phyloP scores from a whole-genome alignment of 2,797 vertebrate species.

The Ataeniobius toweri region DNA sequence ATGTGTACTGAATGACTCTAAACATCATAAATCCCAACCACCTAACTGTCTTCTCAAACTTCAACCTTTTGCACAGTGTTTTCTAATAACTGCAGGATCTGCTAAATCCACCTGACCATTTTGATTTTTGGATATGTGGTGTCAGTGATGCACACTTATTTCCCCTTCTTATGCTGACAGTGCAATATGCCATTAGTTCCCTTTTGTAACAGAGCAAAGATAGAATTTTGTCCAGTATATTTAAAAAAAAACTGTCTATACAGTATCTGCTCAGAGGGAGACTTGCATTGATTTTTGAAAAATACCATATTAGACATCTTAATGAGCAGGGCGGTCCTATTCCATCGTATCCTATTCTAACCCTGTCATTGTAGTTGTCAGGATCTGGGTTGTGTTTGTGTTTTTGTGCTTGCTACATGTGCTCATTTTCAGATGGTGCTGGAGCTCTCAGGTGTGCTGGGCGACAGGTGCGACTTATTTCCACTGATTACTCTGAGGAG shows the following conservation, averaged over 20 bases:
- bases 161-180: constrained; percentile 35
- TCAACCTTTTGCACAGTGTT: constrained; percentile 3
- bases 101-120: constrained; percentile 32
- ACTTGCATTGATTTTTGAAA: constrained; percentile 5
- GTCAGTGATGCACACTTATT: constrained; percentile 31
- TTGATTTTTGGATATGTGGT: constrained; percentile 43
- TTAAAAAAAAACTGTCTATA: background rate
- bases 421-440: too few relatives aligned
- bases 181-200: constrained; percentile 23
- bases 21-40: background rate
- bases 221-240: background rate
- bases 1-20: background rate
- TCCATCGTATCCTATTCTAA: background rate
- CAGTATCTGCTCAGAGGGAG: background rate
- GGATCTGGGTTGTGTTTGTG: too few relatives aligned
- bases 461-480: too few relatives aligned
- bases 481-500: too few relatives aligned
- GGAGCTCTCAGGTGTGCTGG: too few relatives aligned
- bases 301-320: background rate
- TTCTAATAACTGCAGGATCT: constrained; percentile 36
- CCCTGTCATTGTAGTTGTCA: background rate
- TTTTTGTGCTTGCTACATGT: too few relatives aligned
- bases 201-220: constrained; percentile 12
- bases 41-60: constrained; percentile 4
- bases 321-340: background rate